Evolutionary conservation across 2,888 invertebrate genomes (phyloP).

Genomic region (Busseola fusca): DNA sequence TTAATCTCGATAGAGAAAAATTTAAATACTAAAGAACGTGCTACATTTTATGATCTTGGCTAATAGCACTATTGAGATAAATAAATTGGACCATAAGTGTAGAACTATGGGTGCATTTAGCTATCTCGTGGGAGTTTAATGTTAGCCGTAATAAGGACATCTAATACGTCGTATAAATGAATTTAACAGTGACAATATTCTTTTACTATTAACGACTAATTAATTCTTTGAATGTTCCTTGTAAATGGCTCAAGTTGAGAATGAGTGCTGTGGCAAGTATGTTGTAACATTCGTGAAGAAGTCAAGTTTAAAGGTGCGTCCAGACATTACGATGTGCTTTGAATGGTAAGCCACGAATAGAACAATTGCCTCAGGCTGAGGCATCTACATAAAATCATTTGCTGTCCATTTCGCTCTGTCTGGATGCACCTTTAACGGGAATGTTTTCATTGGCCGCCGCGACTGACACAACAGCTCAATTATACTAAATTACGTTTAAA

Average conservation of each 20-base stretch:
- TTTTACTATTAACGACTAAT: conserved; percentile 55
- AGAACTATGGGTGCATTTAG: conserved; percentile 36
- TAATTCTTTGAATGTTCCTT: conserved; percentile 62
- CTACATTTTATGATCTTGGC: conserved; percentile 45
- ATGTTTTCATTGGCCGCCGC: conserved; percentile 43
- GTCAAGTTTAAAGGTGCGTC: conserved; percentile 8
- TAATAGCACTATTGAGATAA: conserved; percentile 42
- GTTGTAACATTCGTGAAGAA: conserved; percentile 27
- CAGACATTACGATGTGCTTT: not conserved
- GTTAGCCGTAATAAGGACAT: conserved; percentile 41
- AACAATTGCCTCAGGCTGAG: not conserved
- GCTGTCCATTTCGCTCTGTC: not conserved
- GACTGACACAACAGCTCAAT: conserved; percentile 71
- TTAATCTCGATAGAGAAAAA: conserved; percentile 42
- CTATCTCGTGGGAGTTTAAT: conserved; percentile 30
- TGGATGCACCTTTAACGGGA: conserved; percentile 10
- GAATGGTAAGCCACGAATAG: not conserved
- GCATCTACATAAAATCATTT: not conserved
- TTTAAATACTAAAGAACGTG: conserved; percentile 41
- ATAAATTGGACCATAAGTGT: conserved; percentile 39
- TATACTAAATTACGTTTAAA: conserved; percentile 68
- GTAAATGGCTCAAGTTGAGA: conserved; percentile 60
- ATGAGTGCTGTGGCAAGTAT: conserved; percentile 31
- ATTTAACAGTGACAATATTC: conserved; percentile 65
- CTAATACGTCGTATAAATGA: conserved; percentile 52